Base-by-base conservation (phyloP, 2,888 invertebrate genomes). In the Polydrusus tereticollis region DNA sequence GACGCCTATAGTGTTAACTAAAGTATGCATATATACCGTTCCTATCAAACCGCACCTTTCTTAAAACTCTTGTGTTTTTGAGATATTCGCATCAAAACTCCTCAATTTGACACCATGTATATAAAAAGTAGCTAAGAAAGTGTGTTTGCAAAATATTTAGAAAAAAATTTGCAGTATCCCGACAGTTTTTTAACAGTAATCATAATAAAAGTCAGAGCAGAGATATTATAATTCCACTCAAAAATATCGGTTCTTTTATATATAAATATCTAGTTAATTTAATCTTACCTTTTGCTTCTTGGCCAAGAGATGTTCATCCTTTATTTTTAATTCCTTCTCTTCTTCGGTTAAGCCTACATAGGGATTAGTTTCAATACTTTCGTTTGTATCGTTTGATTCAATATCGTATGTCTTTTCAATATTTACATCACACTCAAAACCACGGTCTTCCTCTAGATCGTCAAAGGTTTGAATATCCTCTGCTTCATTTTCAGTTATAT, bases 211-310 rank as follows among this genome's bases (percentile, higher is more conserved):
- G n/a, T n/a, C n/a, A n/a, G n/a, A n/a, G n/a, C n/a, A n/a, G n/a
- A n/a, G n/a, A n/a, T n/a, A n/a, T n/a, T n/a, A n/a, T n/a, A n/a
- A n/a, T n/a, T n/a, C n/a, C n/a, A n/a, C n/a, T n/a, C 6, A 8
- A 8, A 8, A 43, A 43, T 43, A 8, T 43, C 43, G 5, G 8
- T 43, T 16, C 12, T 16, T 43, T 6, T 6, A 43, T 10, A n/a
- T 14, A 43, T 10, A n/a, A 43, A 43, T 43, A n/a, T 52, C 14
- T 18, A 52, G 26, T 14, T 16, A 3, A n/a, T n/a, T n/a, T n/a
- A n/a, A n/a, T 59, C 64, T 66, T 67, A 81, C 82, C 83, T 85
- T 86, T 77, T 82, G 81, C 69, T 81, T 81, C 77, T 84, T 85
- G 50, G 78, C 79, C 65, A 78, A 59, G 68, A 80, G 75, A 74